A percentile compares a stretch with the other conserved stretches of the same genome.
These are phyloP conservation scores for Sinonovacula constricta DNA, from an alignment of 1,140 invertebrate genomes.

Conservation along the genomic window DNA sequence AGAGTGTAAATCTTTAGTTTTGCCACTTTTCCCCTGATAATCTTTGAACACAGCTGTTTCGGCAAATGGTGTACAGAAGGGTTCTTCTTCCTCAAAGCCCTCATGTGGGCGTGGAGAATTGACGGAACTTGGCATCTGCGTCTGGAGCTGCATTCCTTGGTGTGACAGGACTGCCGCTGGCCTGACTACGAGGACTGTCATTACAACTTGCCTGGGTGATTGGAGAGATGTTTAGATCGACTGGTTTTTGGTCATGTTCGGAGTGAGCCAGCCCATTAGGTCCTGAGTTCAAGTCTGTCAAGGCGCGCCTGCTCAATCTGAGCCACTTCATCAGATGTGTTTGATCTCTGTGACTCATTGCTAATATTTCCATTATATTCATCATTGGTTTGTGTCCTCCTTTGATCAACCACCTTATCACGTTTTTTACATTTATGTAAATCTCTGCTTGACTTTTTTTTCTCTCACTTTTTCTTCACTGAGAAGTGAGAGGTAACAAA, in stretches of 20 bases:
- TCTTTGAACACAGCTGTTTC: constrained; percentile 38
- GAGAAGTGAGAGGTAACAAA: constrained; percentile 63
- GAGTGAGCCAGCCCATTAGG: too few relatives aligned
- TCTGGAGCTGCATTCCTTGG: constrained; percentile 4
- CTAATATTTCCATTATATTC: not conserved
- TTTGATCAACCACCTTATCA: too few relatives aligned
- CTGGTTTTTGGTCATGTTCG: not conserved
- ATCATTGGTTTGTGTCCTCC: too few relatives aligned
- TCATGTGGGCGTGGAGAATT: constrained; percentile 46
- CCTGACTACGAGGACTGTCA: constrained; percentile 36
- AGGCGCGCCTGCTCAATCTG: not conserved
- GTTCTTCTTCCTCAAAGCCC: constrained; percentile 24
- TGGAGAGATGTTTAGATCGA: constrained; percentile 43
- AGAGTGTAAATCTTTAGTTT: too few relatives aligned
- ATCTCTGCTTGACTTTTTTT: too few relatives aligned
- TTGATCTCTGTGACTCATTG: not conserved
- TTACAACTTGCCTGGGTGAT: constrained; percentile 45
- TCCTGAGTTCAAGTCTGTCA: too few relatives aligned
- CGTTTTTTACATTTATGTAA: too few relatives aligned
- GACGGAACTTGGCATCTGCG: constrained; percentile 17
- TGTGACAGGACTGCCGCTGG: constrained; percentile 43
- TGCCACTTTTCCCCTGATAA: not conserved
- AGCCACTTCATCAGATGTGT: not conserved
- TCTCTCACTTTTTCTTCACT: constrained; percentile 48
- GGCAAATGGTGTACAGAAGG: constrained; percentile 33